These are phyloP conservation scores for Rallus limicola DNA, from an alignment of 2,113 vertebrate species.

Conservation along the genomic window DNA sequence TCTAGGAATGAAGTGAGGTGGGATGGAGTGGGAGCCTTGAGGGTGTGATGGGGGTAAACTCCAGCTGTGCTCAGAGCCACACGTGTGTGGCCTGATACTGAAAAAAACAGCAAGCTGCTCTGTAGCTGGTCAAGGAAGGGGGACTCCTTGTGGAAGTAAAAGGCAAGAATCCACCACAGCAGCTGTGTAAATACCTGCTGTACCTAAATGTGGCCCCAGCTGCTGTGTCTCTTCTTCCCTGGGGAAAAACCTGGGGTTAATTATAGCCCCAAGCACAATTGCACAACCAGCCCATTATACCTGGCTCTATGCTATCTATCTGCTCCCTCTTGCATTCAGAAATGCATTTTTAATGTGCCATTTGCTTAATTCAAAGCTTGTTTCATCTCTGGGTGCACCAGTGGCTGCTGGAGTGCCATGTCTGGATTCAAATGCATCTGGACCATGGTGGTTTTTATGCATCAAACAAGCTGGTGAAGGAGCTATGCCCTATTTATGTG, in stretches of 20 bases:
- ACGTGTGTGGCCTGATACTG: fast-evolving
- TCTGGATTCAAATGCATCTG: background rate
- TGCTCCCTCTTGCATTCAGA: background rate
- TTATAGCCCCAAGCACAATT: background rate
- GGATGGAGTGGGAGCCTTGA: background rate
- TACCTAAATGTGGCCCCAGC: background rate
- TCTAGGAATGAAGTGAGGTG: background rate
- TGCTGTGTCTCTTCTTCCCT: background rate
- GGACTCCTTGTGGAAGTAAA: background rate
- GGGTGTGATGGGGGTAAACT: background rate
- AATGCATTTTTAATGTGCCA: slow-evolving; percentile 40
- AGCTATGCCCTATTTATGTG: background rate
- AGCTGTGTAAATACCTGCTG: background rate
- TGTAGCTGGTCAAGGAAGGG: background rate
- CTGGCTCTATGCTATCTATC: background rate
- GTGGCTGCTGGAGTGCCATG: background rate
- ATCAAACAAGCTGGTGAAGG: background rate
- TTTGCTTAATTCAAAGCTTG: slow-evolving; percentile 2
- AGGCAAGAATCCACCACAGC: background rate
- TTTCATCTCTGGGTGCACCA: background rate
- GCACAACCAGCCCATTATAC: background rate
- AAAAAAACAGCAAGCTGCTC: background rate
- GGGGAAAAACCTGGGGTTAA: background rate
- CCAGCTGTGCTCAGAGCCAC: background rate
- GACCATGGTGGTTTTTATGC: background rate